phyloP scores from a whole-genome alignment of 2,888 invertebrate species.

The Petrophora chlorosata region DNA sequence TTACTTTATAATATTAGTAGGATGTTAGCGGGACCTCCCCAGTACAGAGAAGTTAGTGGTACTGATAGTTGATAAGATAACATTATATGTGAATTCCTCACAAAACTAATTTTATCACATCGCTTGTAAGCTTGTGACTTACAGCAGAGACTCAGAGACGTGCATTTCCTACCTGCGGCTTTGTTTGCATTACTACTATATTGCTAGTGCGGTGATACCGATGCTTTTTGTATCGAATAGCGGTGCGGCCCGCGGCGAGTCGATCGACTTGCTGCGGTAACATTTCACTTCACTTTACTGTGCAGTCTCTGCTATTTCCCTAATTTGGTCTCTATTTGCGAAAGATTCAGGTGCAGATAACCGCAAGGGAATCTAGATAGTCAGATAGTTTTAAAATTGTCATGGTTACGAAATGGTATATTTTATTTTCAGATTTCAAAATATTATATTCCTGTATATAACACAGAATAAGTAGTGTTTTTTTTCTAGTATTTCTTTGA shows the following conservation, averaged over 20 bases:
- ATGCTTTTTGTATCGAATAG: constrained; percentile 63
- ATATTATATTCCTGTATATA: not conserved
- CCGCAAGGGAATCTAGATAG: constrained; percentile 2
- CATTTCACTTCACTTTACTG: constrained; percentile 37
- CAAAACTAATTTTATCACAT: too few species aligned
- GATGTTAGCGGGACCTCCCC: too few species aligned
- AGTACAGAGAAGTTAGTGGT: too few species aligned
- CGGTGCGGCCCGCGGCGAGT: constrained; percentile 49
- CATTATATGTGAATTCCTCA: too few species aligned
- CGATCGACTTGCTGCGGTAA: constrained; percentile 49
- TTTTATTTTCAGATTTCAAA: not conserved
- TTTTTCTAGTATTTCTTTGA: too few species aligned
- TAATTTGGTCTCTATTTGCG: constrained; percentile 34
- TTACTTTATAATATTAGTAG: too few species aligned
- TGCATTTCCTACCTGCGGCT: constrained; percentile 62
- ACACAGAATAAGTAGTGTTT: too few species aligned
- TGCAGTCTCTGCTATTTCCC: constrained; percentile 31
- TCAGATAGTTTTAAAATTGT: constrained; percentile 11
- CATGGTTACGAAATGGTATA: not conserved
- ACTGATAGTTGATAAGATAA: too few species aligned
- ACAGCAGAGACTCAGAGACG: constrained; percentile 18
- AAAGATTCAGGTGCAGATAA: constrained; percentile 22
- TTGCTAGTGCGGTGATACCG: constrained; percentile 51
- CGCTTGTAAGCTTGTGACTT: not conserved
- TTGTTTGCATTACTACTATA: constrained; percentile 66